Conservation (phyloP, 2,797 vertebrate species). For the Tachyglossus aculeatus region DNA sequence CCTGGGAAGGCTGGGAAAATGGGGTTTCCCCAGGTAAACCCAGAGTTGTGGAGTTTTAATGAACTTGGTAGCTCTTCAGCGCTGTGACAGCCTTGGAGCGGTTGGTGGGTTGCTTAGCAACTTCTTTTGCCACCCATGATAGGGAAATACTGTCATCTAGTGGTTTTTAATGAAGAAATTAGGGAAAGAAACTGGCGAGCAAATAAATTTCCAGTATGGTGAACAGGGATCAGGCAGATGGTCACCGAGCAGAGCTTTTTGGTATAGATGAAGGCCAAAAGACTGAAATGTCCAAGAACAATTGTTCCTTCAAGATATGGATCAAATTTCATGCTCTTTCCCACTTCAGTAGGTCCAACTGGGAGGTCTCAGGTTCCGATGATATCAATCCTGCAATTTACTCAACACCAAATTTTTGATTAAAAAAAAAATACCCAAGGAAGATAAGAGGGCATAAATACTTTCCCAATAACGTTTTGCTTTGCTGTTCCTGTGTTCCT, state of each 20-base stretch:
- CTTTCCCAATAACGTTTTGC: neutral
- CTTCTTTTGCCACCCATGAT: too few species aligned
- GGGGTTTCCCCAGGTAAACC: too few species aligned
- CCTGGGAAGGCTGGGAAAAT: too few species aligned
- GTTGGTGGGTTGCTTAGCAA: too few species aligned
- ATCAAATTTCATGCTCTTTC: neutral
- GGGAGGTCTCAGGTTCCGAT: neutral
- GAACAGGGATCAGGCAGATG: too few species aligned
- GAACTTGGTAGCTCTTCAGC: too few species aligned
- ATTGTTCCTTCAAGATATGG: neutral
- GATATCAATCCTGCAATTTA: neutral
- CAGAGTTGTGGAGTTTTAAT: too few species aligned
- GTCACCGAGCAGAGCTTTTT: too few species aligned
- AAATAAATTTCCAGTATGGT: too few species aligned
- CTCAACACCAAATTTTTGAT: neutral
- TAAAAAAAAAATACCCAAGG: constrained; percentile 6
- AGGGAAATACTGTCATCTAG: constrained; percentile 3
- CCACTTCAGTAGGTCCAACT: neutral
- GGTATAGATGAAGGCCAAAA: too few species aligned
- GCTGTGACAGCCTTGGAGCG: too few species aligned
- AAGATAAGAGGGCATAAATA: neutral
- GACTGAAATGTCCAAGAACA: neutral
- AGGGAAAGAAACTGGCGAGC: neutral
- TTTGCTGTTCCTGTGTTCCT: neutral
- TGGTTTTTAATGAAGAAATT: constrained; percentile 14